Base-by-base conservation (phyloP, 2,113 vertebrate species). In the Meriones unguiculatus region DNA sequence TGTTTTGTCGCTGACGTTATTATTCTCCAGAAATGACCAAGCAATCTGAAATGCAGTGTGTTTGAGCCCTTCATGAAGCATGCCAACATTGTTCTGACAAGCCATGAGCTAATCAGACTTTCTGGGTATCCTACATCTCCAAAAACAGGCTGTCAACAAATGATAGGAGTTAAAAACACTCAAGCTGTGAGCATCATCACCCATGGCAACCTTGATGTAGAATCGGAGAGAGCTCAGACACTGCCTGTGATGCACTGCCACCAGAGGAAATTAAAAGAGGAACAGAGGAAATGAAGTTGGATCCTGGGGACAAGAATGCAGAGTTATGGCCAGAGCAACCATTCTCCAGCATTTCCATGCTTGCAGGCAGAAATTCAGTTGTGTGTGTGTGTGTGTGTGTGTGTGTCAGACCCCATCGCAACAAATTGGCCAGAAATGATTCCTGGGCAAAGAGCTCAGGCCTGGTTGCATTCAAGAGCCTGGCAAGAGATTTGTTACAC, bases 251-350 rank as follows among this genome's bases (percentile, higher is more conserved):
- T 0, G 10, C 62, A 3, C 28, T 20, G 38, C 35, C 85, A 3
- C 90, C 41, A 54, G 46, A 97, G 95, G 93, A 96, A 94, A 90
- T 94, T 80, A 95, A 95, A 97, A 72, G 90, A 75, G 70, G 24
- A 69, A 30, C n/a, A 69, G 72, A 96, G 96, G 95, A 95, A 96
- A 93, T 90, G 41, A 97, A 94, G 80, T 46, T 46, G 64, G 38
- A 95, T 76, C 91, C 32, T 12, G 46, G 70, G 62, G 5, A 4
- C 0, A 2, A 35, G 25, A 46, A 90, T 57, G 72, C 67, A 0
- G 0, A 82, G 69, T 14, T 20, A 57, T 20, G 65, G 90, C 64
- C 87, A 67, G 54, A 75, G n/a, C 70, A 13, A 32, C 18, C 18
- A 4, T 13, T 10, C 73, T 65, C 0, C 41, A 65, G 80, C 50